Base-by-base conservation (phyloP, 1,140 invertebrate genomes). In the Scaptomyza pallida region DNA sequence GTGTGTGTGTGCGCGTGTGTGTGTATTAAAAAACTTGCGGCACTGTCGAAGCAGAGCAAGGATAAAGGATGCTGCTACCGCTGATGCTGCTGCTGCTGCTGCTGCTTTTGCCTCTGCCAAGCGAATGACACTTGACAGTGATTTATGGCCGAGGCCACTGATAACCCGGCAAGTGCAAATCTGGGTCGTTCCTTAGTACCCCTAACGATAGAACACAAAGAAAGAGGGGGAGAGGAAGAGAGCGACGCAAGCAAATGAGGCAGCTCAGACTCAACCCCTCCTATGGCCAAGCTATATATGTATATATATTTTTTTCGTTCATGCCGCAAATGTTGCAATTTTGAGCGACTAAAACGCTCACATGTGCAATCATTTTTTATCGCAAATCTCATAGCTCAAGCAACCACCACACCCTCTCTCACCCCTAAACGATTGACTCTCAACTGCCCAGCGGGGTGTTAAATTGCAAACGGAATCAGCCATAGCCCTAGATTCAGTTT, bases 51-150 rank as follows among this genome's bases (percentile, higher is more conserved):
- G 47, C 13, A 45, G 41, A 47, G 47, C 52, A 48, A 73, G 77
- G 71, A 78, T 81, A 86, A 81, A 86, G 77, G 69, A 86, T 81
- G 65, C 61, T 35, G n/a, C n/a, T n/a, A n/a, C n/a, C n/a, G n/a
- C n/a, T n/a, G n/a, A n/a, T n/a, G n/a, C n/a, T n/a, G n/a, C n/a
- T n/a, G n/a, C n/a, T n/a, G n/a, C n/a, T n/a, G n/a, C n/a, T n/a
- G n/a, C n/a, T n/a, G n/a, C n/a, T n/a, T n/a, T n/a, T n/a, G 37
- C 13, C 59, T 57, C 33, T 37, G 33, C 33, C 65, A 72, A 51
- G 89, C 89, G 81, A 90, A 89, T 90, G 89, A 90, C 89, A 88
- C 88, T 90, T 90, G 89, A 90, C 89, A 90, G 89, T 90, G 89
- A 90, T 90, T 90, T 90, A 90, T 90, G 78, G 73, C 56, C 76